phyloP scores from a whole-genome alignment of 2,113 vertebrate species.

The Bos indicus region DNA sequence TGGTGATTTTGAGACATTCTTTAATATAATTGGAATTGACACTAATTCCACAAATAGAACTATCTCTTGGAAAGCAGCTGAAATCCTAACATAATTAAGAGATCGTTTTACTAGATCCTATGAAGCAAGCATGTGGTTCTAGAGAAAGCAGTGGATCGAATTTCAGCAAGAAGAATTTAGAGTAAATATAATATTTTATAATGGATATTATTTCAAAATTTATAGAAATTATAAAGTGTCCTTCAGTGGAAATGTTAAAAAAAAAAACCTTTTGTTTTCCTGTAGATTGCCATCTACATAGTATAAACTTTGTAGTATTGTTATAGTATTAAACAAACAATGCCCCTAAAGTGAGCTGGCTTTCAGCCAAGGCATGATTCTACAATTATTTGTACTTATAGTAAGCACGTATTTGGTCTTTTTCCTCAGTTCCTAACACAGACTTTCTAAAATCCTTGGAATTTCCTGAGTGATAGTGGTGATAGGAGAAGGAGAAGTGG shows the following conservation, averaged over 20 bases:
- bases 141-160: neutral
- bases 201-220: slow-evolving; percentile 12
- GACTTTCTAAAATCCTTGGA: neutral
- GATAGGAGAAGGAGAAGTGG: too few species aligned
- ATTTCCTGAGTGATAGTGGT: neutral
- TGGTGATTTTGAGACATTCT: slow-evolving; percentile 2
- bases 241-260: neutral
- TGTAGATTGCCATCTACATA: neutral
- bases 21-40: slow-evolving; percentile 9
- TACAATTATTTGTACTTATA: neutral
- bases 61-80: neutral
- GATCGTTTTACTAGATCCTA: neutral
- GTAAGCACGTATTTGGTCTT: neutral
- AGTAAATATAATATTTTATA: neutral
- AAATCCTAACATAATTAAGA: slow-evolving; percentile 7
- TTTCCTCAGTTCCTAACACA: neutral
- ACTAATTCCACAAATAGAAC: neutral
- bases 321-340: neutral
- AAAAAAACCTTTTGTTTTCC: neutral
- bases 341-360: neutral
- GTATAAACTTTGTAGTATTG: neutral
- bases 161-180: slow-evolving; percentile 8
- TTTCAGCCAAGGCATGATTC: neutral
- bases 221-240: neutral
- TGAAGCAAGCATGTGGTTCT: neutral